Evolutionary conservation across 1,140 invertebrate species (phyloP), one percentile per base, ranked within the genome.

Genomic region (Euura lappo): DNA sequence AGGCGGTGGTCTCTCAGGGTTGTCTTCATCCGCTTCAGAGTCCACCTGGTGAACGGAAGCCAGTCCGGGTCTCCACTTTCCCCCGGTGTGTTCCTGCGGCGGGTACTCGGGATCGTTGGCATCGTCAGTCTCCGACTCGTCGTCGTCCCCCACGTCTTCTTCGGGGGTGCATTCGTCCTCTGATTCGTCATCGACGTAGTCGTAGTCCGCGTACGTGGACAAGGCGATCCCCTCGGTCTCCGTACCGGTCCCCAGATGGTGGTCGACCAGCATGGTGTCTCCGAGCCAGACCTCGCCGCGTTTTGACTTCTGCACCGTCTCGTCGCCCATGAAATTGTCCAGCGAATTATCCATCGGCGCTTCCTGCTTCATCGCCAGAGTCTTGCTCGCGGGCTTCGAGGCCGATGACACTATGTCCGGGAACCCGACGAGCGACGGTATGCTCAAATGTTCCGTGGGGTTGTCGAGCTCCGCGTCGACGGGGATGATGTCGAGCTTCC

Each of bases 21-120:
- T 79, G 67, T 81, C 87, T 74, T 76, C 84, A 28, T 79, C 75
- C 10, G 82, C 80, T 44, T 74, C 70, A 65, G 83, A 83, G 46
- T 43, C 51, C 47, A 78, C 77, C 45, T 84, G 81, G 5, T 82
- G 72, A 6, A 85, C 74, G n/a, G 74, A 43, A 8, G 51, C 8
- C 44, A 82, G 78, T 73, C 84, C 88, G 28, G 92, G 92, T 79
- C 92, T 92, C 93, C 93, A 93, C 79, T 93, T 93, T 2, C 89
- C 91, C 6, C 89, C 91, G 13, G 89, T 91, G 71, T 91, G 88
- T 66, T 81, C 83, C 2, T 78, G 79, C 8, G 87, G 87, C 8
- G 88, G 88, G 74, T 83, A 82, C 65, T 84, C 79, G 2, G 71
- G 78, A 71, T 85, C 83, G 42, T 87, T 83, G 4, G 71, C 78